Percentiles rank a stretch among this genome's conserved stretches.
phyloP scores from a whole-genome alignment of 2,797 vertebrate species.

The Gila robusta region DNA sequence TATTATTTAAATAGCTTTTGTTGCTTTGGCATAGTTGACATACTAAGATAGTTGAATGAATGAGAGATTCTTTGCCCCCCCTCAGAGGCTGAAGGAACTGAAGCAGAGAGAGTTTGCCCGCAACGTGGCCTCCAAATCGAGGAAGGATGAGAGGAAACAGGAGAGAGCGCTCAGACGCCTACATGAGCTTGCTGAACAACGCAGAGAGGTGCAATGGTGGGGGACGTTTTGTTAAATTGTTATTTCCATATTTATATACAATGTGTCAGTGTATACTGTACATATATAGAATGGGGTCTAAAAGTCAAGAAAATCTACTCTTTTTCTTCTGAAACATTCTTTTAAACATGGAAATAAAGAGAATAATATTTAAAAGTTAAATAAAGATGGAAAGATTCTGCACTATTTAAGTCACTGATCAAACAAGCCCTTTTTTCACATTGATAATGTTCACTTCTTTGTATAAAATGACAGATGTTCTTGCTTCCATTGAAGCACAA shows the following conservation, averaged over 20 bases:
- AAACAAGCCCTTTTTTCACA: neutral
- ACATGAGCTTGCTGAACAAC: constrained; percentile 84
- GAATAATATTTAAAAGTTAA: neutral
- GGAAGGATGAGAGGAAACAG: constrained; percentile 88
- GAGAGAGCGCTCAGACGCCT: constrained; percentile 86
- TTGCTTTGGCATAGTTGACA: constrained; percentile 28
- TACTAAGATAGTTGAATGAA: constrained; percentile 41
- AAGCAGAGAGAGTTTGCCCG: constrained; percentile 90
- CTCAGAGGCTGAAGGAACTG: constrained; percentile 87
- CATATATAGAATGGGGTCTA: neutral
- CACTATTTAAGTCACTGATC: neutral
- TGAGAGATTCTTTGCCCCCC: constrained; percentile 22
- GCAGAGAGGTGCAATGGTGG: constrained; percentile 83
- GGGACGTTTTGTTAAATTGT: constrained; percentile 28
- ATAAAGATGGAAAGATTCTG: neutral
- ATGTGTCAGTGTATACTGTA: neutral
- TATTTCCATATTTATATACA: constrained; percentile 6
- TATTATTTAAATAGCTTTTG: constrained; percentile 53
- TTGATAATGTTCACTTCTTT: neutral
- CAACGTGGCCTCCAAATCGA: constrained; percentile 87
- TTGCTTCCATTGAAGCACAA: neutral
- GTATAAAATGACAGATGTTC: neutral
- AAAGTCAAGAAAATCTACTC: neutral
- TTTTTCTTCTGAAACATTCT: neutral
- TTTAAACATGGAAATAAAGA: neutral